Percentiles rank a stretch among this genome's conserved stretches.
Evolutionary conservation across 1,140 invertebrate species (phyloP).

Genomic region (Lordiphosa collinella): DNA sequence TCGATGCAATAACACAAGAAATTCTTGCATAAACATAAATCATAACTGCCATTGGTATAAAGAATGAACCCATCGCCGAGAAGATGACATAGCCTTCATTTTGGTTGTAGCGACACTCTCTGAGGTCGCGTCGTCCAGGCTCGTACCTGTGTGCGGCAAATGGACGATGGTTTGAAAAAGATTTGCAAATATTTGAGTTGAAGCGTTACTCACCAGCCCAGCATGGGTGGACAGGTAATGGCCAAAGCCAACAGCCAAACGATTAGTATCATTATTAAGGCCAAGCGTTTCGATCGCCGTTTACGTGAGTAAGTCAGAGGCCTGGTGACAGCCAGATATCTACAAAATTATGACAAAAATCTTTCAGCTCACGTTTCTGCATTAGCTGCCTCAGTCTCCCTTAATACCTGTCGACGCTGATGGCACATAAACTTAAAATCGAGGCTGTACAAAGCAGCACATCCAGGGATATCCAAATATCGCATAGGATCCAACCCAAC

Average conservation of each 20-base stretch:
- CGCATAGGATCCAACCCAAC: constrained; percentile 88
- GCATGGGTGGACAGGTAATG: constrained; percentile 91
- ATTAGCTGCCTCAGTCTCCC: background rate
- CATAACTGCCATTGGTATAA: constrained; percentile 94
- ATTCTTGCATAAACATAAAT: constrained; percentile 94
- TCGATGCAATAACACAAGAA: constrained; percentile 89
- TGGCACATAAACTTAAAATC: constrained; percentile 89
- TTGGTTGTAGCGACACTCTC: constrained; percentile 87
- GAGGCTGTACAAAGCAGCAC: constrained; percentile 94
- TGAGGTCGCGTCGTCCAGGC: constrained; percentile 82
- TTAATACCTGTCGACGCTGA: constrained; percentile 86
- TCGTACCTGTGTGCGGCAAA: constrained; percentile 84
- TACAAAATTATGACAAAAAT: constrained; percentile 21
- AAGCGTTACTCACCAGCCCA: constrained; percentile 84
- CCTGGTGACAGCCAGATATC: constrained; percentile 91
- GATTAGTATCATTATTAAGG: constrained; percentile 88
- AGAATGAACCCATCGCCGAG: constrained; percentile 93
- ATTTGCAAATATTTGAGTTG: background rate
- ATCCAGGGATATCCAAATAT: constrained; percentile 95
- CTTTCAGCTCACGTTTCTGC: background rate
- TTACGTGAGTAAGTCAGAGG: constrained; percentile 90
- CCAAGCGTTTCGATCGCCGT: constrained; percentile 88
- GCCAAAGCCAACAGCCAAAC: constrained; percentile 91
- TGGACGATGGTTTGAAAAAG: background rate
- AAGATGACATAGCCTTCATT: constrained; percentile 95